Evolutionary conservation across 2,888 invertebrate genomes (phyloP), one percentile per base, ranked within the genome.

Genomic region (Cephalotes varians): DNA sequence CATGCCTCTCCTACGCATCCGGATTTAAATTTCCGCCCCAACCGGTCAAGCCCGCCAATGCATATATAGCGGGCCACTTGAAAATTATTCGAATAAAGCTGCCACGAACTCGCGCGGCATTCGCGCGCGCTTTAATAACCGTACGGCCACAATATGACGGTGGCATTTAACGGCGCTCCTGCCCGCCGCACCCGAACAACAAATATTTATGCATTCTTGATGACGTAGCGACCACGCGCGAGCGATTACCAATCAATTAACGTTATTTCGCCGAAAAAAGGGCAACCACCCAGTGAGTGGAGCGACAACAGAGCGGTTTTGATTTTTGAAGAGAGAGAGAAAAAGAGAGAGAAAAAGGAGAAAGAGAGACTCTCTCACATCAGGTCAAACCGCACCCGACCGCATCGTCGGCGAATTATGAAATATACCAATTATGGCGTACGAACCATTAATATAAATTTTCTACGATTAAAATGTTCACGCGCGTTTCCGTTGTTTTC

Each of bases 141-240:
- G 77, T 85, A 81, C 34, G 56, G 80, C 86, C 84, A 69, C 89
- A 83, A 91, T 90, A 90, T 91, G 83, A 82, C 82, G 85, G 85
- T 84, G 76, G 79, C 82, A 86, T 91, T 86, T 85, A 91, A 85
- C 91, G 84, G 85, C 83, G 82, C 83, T 88, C 85, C 85, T 83
- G 79, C 83, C 81, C 77, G 80, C 60, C 80, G 64, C 74, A 85
- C 56, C 82, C 91, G 87, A 89, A 91, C 88, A 87, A 88, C 92
- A 91, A 92, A 92, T 91, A 92, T 92, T 92, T 91, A 92, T 92
- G 90, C 88, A 90, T 92, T 90, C 92, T 92, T 91, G 91, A 91
- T 92, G 88, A 79, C 85, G 80, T 76, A 71, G 79, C 67, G 85
- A 79, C 79, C 86, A 86, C 84, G 86, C 85, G 82, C 83, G 85